phyloP scores from a whole-genome alignment of 2,888 invertebrate genomes.

The Troides oblongomaculatus region DNA sequence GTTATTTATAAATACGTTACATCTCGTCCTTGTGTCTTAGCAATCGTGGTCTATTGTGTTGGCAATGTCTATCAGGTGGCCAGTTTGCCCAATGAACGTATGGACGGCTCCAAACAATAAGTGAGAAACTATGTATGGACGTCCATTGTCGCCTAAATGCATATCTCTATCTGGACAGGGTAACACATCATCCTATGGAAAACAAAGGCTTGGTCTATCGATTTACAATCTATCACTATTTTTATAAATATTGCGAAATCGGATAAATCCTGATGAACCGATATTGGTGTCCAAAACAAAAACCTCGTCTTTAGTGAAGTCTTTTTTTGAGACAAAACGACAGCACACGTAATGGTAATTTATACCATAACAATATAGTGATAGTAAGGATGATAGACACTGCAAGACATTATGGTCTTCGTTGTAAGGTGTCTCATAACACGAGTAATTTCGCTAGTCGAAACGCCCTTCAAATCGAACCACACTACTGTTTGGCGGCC shows the following conservation, averaged over 20 bases:
- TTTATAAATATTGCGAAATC: neutral
- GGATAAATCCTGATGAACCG: neutral
- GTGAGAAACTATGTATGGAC: constrained; percentile 34
- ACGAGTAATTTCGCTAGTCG: too few relatives aligned
- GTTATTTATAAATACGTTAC: constrained; percentile 9
- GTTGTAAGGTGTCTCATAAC: too few relatives aligned
- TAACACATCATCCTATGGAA: constrained; percentile 8
- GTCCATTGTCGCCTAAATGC: constrained; percentile 25
- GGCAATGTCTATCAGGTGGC: constrained; percentile 38
- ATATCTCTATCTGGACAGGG: constrained; percentile 23
- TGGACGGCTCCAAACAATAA: constrained; percentile 43
- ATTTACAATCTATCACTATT: neutral
- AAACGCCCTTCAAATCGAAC: too few relatives aligned
- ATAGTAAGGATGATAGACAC: too few relatives aligned
- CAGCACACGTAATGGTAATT: too few relatives aligned
- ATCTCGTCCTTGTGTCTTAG: constrained; percentile 5
- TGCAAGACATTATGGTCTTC: too few relatives aligned
- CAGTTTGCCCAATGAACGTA: constrained; percentile 37
- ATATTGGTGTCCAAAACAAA: too few relatives aligned
- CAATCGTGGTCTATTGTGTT: constrained; percentile 37
- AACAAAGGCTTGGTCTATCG: constrained; percentile 12
- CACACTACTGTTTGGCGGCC: too few relatives aligned
- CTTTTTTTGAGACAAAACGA: too few relatives aligned
- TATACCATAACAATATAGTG: too few relatives aligned
- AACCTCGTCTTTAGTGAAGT: too few relatives aligned